These are phyloP conservation scores for Cerastis rubricosa DNA, from an alignment of 2,888 invertebrate genomes.

Conservation along the genomic window DNA sequence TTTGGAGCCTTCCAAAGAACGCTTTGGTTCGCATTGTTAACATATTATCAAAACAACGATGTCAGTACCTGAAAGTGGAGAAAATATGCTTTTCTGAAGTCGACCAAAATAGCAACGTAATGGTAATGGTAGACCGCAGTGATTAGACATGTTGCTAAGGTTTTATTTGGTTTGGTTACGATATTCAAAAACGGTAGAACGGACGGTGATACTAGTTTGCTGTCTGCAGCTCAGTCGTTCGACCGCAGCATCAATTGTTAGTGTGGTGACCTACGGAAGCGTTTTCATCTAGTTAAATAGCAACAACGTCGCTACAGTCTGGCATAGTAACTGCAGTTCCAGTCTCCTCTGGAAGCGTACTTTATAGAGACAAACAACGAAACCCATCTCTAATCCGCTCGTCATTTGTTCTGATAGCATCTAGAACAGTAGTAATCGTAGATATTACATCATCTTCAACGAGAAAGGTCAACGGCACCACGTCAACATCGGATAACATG, in stretches of 20 bases:
- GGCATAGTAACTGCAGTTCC: not conserved
- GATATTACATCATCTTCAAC: not conserved
- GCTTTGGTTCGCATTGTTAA: not conserved
- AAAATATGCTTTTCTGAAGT: not conserved
- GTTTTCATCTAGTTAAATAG: not conserved
- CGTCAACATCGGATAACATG: not conserved
- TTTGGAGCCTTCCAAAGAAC: not conserved
- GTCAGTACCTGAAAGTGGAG: not conserved
- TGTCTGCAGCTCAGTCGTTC: not conserved
- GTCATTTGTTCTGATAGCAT: conserved; percentile 10
- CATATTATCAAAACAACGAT: not conserved
- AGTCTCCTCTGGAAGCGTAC: not conserved
- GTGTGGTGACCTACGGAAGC: too few species aligned
- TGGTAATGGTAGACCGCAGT: not conserved
- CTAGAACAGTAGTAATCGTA: conserved; percentile 1
- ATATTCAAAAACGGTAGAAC: not conserved
- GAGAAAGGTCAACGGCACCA: not conserved
- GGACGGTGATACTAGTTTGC: too few species aligned
- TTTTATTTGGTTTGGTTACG: not conserved
- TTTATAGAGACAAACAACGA: not conserved
- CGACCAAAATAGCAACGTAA: not conserved
- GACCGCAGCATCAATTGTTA: not conserved
- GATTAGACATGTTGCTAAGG: not conserved
- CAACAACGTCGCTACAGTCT: not conserved
- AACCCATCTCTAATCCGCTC: too few species aligned